A percentile compares a stretch with the other conserved stretches of the same genome.
These are phyloP conservation scores for Sycobia sp. DNA, from an alignment of 1,140 invertebrate species.

Conservation along the genomic window DNA sequence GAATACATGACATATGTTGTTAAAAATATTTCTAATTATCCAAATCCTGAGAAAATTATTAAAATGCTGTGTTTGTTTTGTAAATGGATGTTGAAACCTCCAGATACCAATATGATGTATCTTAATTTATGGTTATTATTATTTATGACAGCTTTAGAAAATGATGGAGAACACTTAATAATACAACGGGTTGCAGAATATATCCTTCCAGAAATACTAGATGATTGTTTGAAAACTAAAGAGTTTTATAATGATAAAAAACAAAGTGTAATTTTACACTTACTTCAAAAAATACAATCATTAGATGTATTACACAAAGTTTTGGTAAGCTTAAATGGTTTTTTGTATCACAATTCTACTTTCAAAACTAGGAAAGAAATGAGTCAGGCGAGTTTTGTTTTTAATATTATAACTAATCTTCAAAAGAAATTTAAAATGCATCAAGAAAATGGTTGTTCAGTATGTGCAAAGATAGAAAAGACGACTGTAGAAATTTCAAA, in stretches of 20 bases:
- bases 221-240: no score
- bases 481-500: not conserved
- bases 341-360: no score
- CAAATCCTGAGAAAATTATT: conserved; percentile 39
- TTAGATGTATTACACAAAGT: not conserved
- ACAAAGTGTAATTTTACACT: conserved; percentile 1
- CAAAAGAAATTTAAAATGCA: conserved; percentile 37
- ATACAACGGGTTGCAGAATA: conserved; percentile 7
- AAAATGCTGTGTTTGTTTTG: conserved; percentile 23
- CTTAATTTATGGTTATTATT: conserved; percentile 27
- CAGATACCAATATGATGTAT: not conserved
- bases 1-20: conserved; percentile 57
- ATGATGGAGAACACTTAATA: conserved; percentile 28
- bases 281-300: not conserved
- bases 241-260: not conserved
- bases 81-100: conserved; percentile 16
- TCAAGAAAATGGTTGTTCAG: conserved; percentile 13
- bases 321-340: not conserved
- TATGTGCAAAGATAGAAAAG: not conserved
- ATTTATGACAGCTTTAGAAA: conserved; percentile 16
- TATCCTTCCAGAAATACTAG: not conserved
- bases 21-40: conserved; percentile 48
- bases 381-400: not conserved
- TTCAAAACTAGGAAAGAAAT: no score
- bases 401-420: conserved; percentile 14